Percentiles rank a stretch among this genome's conserved stretches.
Evolutionary conservation across 2,797 vertebrate species (phyloP).

Genomic region (Setipinna tenuifilis): DNA sequence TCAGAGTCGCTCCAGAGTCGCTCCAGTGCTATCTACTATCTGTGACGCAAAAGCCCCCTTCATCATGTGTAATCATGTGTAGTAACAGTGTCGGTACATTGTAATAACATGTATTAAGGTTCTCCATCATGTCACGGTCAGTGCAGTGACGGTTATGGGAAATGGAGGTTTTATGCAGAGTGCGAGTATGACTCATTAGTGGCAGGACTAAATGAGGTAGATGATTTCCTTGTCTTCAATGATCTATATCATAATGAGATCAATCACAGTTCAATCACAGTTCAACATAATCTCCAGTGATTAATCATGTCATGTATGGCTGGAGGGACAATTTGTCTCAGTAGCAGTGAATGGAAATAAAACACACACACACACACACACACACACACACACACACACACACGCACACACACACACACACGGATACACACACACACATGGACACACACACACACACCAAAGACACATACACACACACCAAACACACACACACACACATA

Average conservation of each 20-base stretch:
- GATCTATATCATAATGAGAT: conserved; percentile 24
- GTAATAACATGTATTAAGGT: conserved; percentile 20
- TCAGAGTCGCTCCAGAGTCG: not conserved
- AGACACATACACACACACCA: not conserved
- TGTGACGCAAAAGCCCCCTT: not conserved
- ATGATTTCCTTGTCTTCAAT: conserved; percentile 22
- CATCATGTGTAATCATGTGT: conserved; percentile 16
- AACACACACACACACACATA: not conserved
- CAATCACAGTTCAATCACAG: conserved; percentile 27
- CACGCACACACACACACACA: not conserved
- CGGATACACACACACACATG: no score
- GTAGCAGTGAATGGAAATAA: not conserved
- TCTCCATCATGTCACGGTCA: not conserved
- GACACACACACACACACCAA: not conserved
- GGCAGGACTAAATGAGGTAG: not conserved
- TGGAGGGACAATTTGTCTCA: conserved; percentile 19
- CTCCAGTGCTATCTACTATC: not conserved
- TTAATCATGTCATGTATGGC: conserved; percentile 22
- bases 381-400: not conserved
- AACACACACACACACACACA: not conserved
- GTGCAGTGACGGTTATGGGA: no score
- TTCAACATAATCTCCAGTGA: conserved; percentile 11
- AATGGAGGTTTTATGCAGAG: no score
- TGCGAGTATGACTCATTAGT: not conserved
- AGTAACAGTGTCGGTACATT: conserved; percentile 7